Evolutionary conservation across 2,888 invertebrate genomes (phyloP).

Genomic region (Trypoxylon attenuatum): DNA sequence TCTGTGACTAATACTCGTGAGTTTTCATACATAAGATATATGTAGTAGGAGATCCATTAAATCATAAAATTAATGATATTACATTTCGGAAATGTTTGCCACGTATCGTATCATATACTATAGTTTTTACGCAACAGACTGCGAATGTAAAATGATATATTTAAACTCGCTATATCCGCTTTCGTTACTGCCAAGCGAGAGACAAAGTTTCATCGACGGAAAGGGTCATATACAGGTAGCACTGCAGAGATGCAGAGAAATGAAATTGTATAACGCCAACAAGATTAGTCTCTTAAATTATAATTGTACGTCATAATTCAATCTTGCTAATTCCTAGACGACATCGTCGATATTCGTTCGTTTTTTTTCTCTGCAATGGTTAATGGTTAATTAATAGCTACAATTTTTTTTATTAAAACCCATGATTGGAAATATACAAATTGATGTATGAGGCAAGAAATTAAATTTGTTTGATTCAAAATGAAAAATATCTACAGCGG

Average conservation of each 20-base stretch:
- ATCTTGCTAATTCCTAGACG: no score
- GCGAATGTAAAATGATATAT: conserved; percentile 11
- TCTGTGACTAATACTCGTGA: no score
- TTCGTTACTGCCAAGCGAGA: conserved; percentile 53
- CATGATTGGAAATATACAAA: conserved; percentile 9
- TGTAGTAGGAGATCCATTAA: no score
- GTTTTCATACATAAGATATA: no score
- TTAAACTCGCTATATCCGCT: conserved; percentile 22
- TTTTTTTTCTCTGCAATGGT: not conserved
- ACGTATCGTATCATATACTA: not conserved
- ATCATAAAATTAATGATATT: no score
- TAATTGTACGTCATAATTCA: no score
- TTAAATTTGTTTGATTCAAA: conserved; percentile 1
- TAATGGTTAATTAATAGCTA: conserved; percentile 8
- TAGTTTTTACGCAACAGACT: no score
- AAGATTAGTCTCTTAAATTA: no score
- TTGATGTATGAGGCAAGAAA: not conserved
- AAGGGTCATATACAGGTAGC: conserved; percentile 20
- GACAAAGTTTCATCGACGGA: conserved; percentile 21
- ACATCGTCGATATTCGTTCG: no score
- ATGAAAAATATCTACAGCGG: conserved; percentile 5
- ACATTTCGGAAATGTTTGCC: no score
- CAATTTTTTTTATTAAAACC: conserved; percentile 14
- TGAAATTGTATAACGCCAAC: no score
- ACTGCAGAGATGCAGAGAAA: conserved; percentile 4